Evolutionary conservation across 2,888 invertebrate species (phyloP).

Genomic region (Steromphala cineraria): DNA sequence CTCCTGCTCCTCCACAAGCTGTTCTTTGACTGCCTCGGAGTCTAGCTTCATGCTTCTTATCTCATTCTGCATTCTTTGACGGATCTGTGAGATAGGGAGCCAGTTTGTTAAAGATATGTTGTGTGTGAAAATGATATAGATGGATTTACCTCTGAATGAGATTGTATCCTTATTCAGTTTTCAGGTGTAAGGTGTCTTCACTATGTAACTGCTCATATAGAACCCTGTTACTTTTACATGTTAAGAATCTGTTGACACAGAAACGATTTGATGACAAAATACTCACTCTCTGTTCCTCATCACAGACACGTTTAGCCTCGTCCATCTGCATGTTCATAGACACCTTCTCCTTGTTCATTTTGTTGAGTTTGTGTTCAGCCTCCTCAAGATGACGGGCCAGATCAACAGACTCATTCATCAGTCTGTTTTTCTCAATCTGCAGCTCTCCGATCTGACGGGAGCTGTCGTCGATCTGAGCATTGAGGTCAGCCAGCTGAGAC

Average conservation of each 20-base stretch:
- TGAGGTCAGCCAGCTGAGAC: conserved; percentile 95
- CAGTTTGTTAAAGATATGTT: too few relatives aligned
- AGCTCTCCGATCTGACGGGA: conserved; percentile 98
- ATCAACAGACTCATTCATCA: conserved; percentile 97
- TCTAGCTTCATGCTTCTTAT: conserved; percentile 99
- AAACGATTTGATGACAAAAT: not conserved
- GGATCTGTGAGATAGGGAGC: conserved; percentile 41
- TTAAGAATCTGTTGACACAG: too few relatives aligned
- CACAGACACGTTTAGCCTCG: conserved; percentile 97
- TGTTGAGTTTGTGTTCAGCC: conserved; percentile 96
- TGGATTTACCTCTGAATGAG: too few relatives aligned
- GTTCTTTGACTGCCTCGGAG: conserved; percentile 98
- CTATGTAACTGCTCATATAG: too few relatives aligned
- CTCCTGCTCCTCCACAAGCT: conserved; percentile 99
- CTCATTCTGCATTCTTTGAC: conserved; percentile 80
- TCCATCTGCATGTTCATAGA: conserved; percentile 96
- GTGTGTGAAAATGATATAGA: too few relatives aligned
- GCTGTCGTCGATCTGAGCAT: conserved; percentile 96
- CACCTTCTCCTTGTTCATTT: conserved; percentile 93
- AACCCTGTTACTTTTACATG: too few relatives aligned
- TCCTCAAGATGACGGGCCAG: conserved; percentile 97
- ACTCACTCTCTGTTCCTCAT: conserved; percentile 86
- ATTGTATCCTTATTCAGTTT: too few relatives aligned
- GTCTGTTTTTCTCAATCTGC: conserved; percentile 88
- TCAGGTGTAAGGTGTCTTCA: not conserved